phyloP scores from a whole-genome alignment of 1,140 invertebrate genomes.

The Drosophila burlai region DNA sequence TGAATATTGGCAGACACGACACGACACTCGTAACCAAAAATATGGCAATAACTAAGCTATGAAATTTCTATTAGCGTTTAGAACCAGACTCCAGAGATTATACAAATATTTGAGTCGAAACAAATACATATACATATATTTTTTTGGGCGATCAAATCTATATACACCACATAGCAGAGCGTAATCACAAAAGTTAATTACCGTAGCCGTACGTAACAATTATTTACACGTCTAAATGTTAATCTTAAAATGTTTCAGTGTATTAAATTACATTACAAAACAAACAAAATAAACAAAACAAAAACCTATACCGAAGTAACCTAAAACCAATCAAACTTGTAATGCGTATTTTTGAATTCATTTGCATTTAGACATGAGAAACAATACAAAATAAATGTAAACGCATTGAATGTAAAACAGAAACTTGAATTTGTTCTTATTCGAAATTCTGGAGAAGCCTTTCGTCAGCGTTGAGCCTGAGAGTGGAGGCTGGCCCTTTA shows the following conservation, averaged over 20 bases:
- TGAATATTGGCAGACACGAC: slow-evolving; percentile 44
- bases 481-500: too few relatives aligned
- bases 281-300: slow-evolving; percentile 37
- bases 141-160: slow-evolving; percentile 74
- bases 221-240: slow-evolving; percentile 83
- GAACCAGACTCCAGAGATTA: slow-evolving; percentile 58
- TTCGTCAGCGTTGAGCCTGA: too few relatives aligned
- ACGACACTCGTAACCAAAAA: slow-evolving; percentile 59
- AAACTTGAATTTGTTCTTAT: background rate
- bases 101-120: slow-evolving; percentile 45
- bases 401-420: slow-evolving; percentile 67
- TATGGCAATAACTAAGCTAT: slow-evolving; percentile 79
- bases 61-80: slow-evolving; percentile 68
- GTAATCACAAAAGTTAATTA: slow-evolving; percentile 63
- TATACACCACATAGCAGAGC: slow-evolving; percentile 38
- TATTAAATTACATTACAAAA: slow-evolving; percentile 42
- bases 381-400: slow-evolving; percentile 81
- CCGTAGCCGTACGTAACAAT: slow-evolving; percentile 55
- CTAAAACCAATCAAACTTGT: slow-evolving; percentile 53
- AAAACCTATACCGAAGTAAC: slow-evolving; percentile 45
- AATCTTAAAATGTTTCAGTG: slow-evolving; percentile 65
- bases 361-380: slow-evolving; percentile 81
- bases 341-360: slow-evolving; percentile 80
- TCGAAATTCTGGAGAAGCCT: too few relatives aligned
- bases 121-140: slow-evolving; percentile 53